Conservation (phyloP, 2,888 invertebrate species). For the Habrosyne pyritoides region DNA sequence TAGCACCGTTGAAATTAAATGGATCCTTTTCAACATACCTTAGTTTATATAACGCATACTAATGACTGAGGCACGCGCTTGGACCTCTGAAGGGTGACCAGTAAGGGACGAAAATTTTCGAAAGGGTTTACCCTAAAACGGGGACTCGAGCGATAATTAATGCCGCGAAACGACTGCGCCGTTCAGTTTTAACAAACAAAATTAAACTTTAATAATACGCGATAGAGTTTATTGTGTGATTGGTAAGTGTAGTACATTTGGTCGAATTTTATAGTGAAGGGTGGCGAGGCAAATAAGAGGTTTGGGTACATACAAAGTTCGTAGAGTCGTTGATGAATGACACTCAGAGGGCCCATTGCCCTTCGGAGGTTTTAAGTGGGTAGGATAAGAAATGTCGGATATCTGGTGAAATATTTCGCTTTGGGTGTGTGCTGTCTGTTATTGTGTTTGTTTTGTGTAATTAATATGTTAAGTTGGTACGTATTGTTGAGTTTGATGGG, state of each 20-base stretch:
- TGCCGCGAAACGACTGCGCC: constrained; percentile 74
- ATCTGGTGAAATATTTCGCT: constrained; percentile 74
- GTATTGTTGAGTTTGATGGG: constrained; percentile 41
- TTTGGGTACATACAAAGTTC: constrained; percentile 79
- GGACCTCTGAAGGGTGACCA: constrained; percentile 77
- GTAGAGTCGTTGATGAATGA: constrained; percentile 81
- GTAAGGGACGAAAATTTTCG: constrained; percentile 76
- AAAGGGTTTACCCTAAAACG: constrained; percentile 81
- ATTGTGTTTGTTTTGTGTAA: constrained; percentile 48
- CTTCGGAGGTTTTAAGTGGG: constrained; percentile 81
- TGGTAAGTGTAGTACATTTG: constrained; percentile 50
- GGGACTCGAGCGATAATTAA: constrained; percentile 78
- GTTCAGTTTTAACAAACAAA: constrained; percentile 28
- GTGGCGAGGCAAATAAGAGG: constrained; percentile 74
- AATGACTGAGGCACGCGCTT: constrained; percentile 74
- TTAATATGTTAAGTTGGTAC: constrained; percentile 60
- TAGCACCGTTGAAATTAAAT: constrained; percentile 62
- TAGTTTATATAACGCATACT: constrained; percentile 69
- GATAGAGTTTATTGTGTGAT: constrained; percentile 37
- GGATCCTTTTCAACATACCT: constrained; percentile 67
- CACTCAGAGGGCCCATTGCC: constrained; percentile 82
- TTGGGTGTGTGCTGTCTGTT: constrained; percentile 41
- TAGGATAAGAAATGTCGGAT: constrained; percentile 81
- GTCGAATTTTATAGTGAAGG: constrained; percentile 80
- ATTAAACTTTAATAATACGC: constrained; percentile 28